Conservation (phyloP, 2,797 vertebrate genomes). For the Alauda arvensis region DNA sequence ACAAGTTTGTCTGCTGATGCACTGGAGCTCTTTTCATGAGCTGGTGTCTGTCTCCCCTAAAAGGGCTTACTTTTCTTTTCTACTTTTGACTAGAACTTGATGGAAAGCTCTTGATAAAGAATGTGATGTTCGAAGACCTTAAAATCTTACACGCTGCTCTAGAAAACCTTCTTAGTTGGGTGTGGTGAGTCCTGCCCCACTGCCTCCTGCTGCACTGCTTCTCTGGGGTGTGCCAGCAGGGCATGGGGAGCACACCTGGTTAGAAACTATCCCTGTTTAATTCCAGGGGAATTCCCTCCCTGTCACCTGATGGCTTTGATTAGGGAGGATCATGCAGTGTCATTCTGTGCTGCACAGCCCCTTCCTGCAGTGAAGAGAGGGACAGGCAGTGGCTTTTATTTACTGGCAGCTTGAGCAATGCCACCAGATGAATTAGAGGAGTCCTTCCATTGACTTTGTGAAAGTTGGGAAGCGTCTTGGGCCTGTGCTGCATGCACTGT, state of each 20-base stretch:
- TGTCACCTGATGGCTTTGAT: not conserved
- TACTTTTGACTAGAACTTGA: not conserved
- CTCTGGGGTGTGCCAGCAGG: not conserved
- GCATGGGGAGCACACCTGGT: not conserved
- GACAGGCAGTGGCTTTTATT: not conserved
- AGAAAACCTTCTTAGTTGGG: not conserved
- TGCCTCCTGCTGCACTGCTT: not conserved
- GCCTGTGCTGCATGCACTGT: not conserved
- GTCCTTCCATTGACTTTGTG: slow-evolving; percentile 6
- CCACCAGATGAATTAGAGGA: not conserved
- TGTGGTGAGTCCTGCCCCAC: not conserved
- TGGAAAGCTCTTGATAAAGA: not conserved
- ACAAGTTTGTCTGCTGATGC: not conserved
- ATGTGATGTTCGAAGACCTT: not conserved
- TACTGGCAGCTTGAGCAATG: not conserved
- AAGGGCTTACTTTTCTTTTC: not conserved
- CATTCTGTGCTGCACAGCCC: not conserved
- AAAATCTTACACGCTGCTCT: not conserved
- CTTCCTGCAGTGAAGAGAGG: not conserved
- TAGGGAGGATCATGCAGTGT: not conserved
- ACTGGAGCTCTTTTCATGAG: not conserved
- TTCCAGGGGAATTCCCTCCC: not conserved
- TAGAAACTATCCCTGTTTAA: not conserved
- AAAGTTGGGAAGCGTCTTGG: not conserved
- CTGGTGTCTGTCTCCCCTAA: not conserved